Evolutionary conservation across 1,140 invertebrate genomes (phyloP).

Genomic region (Asobara japonica): DNA sequence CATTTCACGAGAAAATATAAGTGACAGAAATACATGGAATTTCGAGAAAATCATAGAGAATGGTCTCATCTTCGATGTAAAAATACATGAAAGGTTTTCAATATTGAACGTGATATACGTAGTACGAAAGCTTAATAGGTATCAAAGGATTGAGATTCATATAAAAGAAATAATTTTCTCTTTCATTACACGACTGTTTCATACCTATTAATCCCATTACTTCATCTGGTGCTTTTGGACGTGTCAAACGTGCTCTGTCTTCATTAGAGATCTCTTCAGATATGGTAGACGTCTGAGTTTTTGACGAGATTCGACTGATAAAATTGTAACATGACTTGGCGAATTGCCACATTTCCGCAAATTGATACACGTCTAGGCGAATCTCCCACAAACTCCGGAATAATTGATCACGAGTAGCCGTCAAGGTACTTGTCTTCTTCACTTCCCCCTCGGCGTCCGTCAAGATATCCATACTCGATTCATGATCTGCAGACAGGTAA

Average conservation of each 20-base stretch:
- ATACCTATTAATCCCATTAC: not conserved
- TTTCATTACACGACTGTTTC: not conserved
- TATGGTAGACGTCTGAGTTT: not conserved
- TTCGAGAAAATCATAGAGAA: too few relatives aligned
- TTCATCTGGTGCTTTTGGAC: not conserved
- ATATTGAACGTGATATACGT: too few relatives aligned
- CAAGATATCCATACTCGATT: slow-evolving; percentile 69
- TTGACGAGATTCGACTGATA: slow-evolving; percentile 70
- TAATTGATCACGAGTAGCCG: slow-evolving; percentile 55
- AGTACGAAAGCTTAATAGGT: too few relatives aligned
- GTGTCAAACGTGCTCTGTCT: not conserved
- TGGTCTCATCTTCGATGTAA: too few relatives aligned
- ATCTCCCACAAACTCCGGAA: slow-evolving; percentile 59
- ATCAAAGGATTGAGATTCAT: not conserved
- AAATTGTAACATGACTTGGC: slow-evolving; percentile 74
- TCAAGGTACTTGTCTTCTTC: slow-evolving; percentile 63
- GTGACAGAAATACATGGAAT: too few relatives aligned
- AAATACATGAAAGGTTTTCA: too few relatives aligned
- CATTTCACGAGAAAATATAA: too few relatives aligned
- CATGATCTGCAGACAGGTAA: slow-evolving; percentile 72
- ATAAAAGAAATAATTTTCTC: too few relatives aligned
- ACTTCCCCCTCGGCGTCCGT: slow-evolving; percentile 65
- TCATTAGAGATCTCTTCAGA: not conserved
- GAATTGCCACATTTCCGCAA: slow-evolving; percentile 71
- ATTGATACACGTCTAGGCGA: slow-evolving; percentile 70